A percentile compares a stretch with the other conserved stretches of the same genome.
phyloP scores from a whole-genome alignment of 2,113 vertebrate genomes.

The Brachyhypopomus gauderio region DNA sequence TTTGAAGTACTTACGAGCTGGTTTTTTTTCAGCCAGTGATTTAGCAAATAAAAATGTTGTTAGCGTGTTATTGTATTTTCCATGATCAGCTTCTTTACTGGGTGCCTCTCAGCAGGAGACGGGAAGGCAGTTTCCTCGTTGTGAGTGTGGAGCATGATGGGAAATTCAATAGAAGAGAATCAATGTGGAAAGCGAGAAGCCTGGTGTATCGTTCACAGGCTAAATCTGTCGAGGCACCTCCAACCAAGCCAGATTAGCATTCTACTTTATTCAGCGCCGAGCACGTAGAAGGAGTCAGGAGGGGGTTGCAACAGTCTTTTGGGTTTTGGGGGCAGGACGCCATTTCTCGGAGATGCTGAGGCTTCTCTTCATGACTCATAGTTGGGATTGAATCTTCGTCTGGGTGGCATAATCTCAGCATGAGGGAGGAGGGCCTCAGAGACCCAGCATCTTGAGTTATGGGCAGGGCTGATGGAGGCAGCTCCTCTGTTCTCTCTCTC shows the following conservation, averaged over 20 bases:
- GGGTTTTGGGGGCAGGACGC: conserved; percentile 23
- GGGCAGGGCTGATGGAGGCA: conserved; percentile 29
- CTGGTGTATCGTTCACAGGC: conserved; percentile 39
- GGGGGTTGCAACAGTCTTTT: conserved; percentile 9
- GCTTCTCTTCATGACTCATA: conserved; percentile 34
- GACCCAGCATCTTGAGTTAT: background rate
- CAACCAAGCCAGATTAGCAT: conserved; percentile 50
- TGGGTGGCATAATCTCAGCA: conserved; percentile 22
- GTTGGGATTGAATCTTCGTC: conserved; percentile 30
- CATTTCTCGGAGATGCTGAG: conserved; percentile 40
- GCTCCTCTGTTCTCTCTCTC: background rate
- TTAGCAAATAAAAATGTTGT: background rate
- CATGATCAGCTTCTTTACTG: conserved; percentile 28
- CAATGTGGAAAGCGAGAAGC: conserved; percentile 17
- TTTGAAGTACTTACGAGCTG: background rate
- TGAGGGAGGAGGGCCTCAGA: conserved; percentile 18
- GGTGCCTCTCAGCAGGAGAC: conserved; percentile 28
- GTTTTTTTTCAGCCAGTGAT: background rate
- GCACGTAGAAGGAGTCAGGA: conserved; percentile 36
- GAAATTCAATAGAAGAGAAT: conserved; percentile 45
- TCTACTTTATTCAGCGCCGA: conserved; percentile 6
- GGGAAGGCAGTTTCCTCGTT: conserved; percentile 43
- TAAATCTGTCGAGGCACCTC: conserved; percentile 49
- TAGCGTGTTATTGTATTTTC: background rate
- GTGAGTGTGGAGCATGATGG: conserved; percentile 32